phyloP scores from a whole-genome alignment of 2,113 vertebrate species.

The Athene cunicularia region DNA sequence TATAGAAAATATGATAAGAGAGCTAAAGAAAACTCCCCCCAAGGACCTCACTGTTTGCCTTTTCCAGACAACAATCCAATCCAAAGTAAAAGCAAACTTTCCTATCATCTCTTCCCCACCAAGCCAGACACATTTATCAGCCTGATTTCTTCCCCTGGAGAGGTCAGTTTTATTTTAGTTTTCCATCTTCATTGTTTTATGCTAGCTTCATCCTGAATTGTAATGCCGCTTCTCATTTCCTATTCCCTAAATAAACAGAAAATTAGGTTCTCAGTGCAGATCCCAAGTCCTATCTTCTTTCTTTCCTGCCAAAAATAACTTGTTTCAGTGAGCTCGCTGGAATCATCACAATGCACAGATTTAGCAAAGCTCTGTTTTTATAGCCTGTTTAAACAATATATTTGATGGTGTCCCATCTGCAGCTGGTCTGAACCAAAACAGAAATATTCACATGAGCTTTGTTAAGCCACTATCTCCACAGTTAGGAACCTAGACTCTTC shows the following conservation, averaged over 20 bases:
- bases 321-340: neutral
- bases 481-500: neutral
- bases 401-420: neutral
- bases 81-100: neutral
- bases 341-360: neutral
- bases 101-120: neutral
- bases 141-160: neutral
- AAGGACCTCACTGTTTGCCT: neutral
- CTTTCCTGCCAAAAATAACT: slow-evolving; percentile 24
- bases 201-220: neutral
- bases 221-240: neutral
- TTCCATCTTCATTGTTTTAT: neutral
- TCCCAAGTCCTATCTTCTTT: neutral
- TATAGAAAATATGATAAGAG: neutral
- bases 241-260: neutral
- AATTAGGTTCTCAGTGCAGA: neutral
- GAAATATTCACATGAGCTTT: neutral
- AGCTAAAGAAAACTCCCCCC: neutral
- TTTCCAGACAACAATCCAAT: neutral
- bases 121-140: neutral
- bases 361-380: slow-evolving; percentile 6
- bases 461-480: neutral
- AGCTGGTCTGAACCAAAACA: neutral
- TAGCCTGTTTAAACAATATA: neutral
- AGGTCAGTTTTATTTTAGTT: neutral